These are phyloP conservation scores for Podilymbus podiceps DNA, from an alignment of 2,113 vertebrate genomes.

Conservation along the genomic window DNA sequence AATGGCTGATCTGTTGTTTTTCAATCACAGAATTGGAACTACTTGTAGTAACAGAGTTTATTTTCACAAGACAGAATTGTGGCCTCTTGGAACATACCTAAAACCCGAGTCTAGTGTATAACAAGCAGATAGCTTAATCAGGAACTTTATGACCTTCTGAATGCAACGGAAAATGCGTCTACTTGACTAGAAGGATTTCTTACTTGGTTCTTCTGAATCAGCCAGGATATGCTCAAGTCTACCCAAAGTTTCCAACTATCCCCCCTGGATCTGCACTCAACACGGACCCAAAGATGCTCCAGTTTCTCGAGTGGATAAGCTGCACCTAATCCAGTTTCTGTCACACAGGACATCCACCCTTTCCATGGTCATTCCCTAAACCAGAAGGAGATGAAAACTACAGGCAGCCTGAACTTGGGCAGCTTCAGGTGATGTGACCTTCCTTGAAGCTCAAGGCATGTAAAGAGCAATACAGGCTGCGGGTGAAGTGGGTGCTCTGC, in stretches of 20 bases:
- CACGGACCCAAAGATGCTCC: neutral
- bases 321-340: neutral
- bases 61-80: neutral
- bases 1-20: neutral
- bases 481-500: neutral
- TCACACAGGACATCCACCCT: neutral
- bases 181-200: neutral
- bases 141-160: neutral
- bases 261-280: neutral
- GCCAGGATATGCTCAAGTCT: neutral
- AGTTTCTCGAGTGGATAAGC: neutral
- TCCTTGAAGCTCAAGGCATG: neutral
- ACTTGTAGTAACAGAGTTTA: neutral
- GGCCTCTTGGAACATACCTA: neutral
- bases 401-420: neutral
- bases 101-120: neutral
- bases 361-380: neutral
- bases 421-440: neutral
- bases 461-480: neutral
- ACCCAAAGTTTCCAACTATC: neutral
- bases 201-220: neutral
- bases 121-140: neutral
- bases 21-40: neutral
- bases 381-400: neutral
- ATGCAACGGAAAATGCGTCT: neutral